Evolutionary conservation across 2,888 invertebrate species (phyloP).

Genomic region (Nomada goodeniana): DNA sequence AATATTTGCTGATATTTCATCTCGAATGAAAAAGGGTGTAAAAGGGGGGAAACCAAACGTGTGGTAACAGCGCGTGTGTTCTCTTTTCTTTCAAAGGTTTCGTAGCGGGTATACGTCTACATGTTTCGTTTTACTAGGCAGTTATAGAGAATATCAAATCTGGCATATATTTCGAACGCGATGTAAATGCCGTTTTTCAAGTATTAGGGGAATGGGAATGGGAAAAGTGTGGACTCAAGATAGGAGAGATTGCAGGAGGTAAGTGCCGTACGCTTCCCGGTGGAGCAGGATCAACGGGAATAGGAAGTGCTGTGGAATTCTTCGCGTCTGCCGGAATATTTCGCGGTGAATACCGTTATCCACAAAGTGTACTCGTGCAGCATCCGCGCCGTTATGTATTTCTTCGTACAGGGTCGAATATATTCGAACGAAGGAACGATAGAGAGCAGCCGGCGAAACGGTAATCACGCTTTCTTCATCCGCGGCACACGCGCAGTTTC

Average conservation of each 20-base stretch:
- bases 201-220: not conserved
- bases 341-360: slow-evolving; percentile 41
- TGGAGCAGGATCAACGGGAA: not conserved
- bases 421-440: no score
- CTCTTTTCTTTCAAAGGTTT: not conserved
- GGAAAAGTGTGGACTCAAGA: not conserved
- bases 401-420: not conserved
- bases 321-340: slow-evolving; percentile 5
- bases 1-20: not conserved
- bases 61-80: no score
- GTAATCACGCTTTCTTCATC: no score
- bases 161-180: no score
- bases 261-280: no score
- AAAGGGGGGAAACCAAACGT: not conserved
- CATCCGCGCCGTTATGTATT: slow-evolving; percentile 60
- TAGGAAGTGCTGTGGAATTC: not conserved
- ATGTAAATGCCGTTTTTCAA: not conserved
- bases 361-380: slow-evolving; percentile 34
- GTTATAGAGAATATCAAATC: not conserved
- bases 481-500: no score
- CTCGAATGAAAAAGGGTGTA: not conserved
- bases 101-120: not conserved
- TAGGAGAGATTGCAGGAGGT: no score
- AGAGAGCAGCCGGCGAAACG: no score
- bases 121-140: not conserved